Base-by-base conservation (phyloP, 1,140 invertebrate genomes). In the Papilio polytes region DNA sequence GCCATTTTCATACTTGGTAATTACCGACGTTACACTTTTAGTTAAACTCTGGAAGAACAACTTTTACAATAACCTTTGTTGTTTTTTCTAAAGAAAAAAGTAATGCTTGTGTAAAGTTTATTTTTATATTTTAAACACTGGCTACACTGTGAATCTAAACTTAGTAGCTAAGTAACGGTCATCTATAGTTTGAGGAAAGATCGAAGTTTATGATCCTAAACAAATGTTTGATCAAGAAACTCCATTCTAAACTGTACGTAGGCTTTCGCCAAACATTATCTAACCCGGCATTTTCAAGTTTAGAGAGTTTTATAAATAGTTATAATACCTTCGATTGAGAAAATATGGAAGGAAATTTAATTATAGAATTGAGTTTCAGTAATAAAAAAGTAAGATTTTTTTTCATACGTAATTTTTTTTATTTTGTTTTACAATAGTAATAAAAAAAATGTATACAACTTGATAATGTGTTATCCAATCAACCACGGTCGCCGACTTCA, bases 41-140 rank as follows among this genome's bases (percentile, higher is more conserved):
- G 63, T 66, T 66, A 66, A 66, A 66, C 63, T 66, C 63, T 66
- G 1, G 63, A 26, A 66, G 36, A 66, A 66, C 63, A 26, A 66
- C 63, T 66, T 66, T 66, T 66, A 66, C 63, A 31, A 66, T 12
- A 66, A 66, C 1, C 22, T 12, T 31, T 66, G 26, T 3, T 15
- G 12, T 63, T 66, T 63, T 66, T 26, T 9, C 2, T 31, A 26
- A 66, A 31, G 12, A 4, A 31, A 12, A 66, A 66, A 66, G 8
- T 31, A 31, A 36, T 36, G 31, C 31, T 36, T 36, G 2, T 36
- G 4, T 3, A 36, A 36, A 36, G 4, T 36, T 48, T 13, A 18
- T 53, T 6, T 4, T 18, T n/a, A 6, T 18, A 4, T 8, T 56
- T n/a, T 1, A 8, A 56, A 56, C 15, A 31, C 13, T 31, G 10